These are phyloP conservation scores for Fissipunctia ypsillon DNA, from an alignment of 2,888 invertebrate genomes.

Conservation along the genomic window DNA sequence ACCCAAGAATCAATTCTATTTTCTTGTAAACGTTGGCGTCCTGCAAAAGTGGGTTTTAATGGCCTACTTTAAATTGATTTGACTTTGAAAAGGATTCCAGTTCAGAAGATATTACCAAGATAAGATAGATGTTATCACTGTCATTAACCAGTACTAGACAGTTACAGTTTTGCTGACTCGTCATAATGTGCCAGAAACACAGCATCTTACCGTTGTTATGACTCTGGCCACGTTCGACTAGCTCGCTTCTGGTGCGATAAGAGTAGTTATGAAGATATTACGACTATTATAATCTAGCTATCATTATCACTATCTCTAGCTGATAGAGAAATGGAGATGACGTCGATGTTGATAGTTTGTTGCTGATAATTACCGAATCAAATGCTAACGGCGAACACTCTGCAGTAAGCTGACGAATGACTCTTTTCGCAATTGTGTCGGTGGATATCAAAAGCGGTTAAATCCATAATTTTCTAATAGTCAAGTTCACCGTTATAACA, in stretches of 20 bases:
- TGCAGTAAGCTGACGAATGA: background rate
- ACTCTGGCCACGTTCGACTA: constrained; percentile 34
- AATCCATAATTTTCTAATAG: no score
- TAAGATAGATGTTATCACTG: background rate
- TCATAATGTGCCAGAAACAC: constrained; percentile 11
- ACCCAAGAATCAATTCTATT: no score
- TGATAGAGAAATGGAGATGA: constrained; percentile 22
- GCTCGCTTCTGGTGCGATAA: constrained; percentile 29
- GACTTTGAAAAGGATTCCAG: no score
- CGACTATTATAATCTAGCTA: background rate
- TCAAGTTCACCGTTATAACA: no score
- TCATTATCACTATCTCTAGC: constrained; percentile 7
- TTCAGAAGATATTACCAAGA: background rate
- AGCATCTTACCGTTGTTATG: constrained; percentile 35
- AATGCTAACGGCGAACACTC: background rate
- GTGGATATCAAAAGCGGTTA: no score
- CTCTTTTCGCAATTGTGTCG: no score
- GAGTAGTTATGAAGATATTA: background rate
- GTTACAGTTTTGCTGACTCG: constrained; percentile 30
- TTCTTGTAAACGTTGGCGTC: no score
- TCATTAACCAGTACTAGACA: background rate
- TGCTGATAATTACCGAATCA: no score
- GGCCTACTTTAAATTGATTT: no score
- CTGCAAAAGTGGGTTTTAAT: no score
- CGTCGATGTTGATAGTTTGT: constrained; percentile 2